Base-by-base conservation (phyloP, 1,140 invertebrate species). In the Drosophila navojoa region DNA sequence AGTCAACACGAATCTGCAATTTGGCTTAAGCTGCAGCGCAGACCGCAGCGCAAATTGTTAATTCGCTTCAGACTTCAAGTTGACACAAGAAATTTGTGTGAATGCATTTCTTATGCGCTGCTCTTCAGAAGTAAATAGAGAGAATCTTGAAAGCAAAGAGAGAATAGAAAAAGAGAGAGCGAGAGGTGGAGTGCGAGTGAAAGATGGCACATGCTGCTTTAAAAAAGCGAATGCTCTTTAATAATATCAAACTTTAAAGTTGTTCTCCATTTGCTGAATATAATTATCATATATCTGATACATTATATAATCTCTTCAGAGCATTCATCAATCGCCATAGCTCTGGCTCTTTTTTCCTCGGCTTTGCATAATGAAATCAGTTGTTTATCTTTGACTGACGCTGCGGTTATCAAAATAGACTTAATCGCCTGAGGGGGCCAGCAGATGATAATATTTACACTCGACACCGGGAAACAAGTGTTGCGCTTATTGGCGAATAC, bases 11-110 rank as follows among this genome's bases (percentile, higher is more conserved):
- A 86, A 76, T 78, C 74, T 72, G 63, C 81, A 81, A 81, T 86
- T 86, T 81, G 71, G 77, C 76, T 76, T 78, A 80, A 66, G 70
- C 58, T 54, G 22, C 55, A 16, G 45, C 35, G 27, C 22, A 55
- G 42, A 45, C 42, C 42, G 16, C 42, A 16, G 42, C 42, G 42
- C 42, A 45, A 68, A 55, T 62, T 69, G 52, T 52, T 74, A 74
- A 74, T 82, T 86, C 78, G 75, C 59, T 60, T 38, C 76, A 77
- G 81, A 72, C 71, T 79, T 68, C 19, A 49, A 78, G 81, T 81
- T 86, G 75, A 86, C 73, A 84, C 61, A 81, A 81, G 71, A 86
- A 86, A 86, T 86, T 86, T 76, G 71, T 81, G 64, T 76, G 75
- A 78, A 86, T 81, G 60, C 58, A 73, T 86, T 82, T 82, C 76